Evolutionary conservation across 2,113 vertebrate genomes (phyloP).

Genomic region (Pteropus alecto): DNA sequence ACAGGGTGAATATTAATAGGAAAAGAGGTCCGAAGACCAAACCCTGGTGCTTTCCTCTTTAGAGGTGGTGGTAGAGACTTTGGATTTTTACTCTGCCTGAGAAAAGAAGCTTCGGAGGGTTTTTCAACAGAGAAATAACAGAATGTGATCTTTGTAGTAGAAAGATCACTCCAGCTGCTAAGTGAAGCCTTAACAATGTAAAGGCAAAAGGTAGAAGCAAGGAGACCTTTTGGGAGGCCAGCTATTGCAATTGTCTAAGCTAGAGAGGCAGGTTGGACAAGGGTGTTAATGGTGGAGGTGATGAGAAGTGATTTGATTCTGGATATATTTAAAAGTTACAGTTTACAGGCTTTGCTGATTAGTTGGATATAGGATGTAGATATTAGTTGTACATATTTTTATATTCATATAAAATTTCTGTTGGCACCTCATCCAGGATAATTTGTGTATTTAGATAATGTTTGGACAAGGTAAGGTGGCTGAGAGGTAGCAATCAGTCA

Average conservation of each 20-base stretch:
- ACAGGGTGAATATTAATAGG: neutral
- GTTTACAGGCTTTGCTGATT: constrained; percentile 12
- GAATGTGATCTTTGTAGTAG: neutral
- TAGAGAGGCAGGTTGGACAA: neutral
- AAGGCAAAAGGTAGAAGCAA: neutral
- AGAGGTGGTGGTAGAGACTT: neutral
- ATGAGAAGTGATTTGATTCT: neutral
- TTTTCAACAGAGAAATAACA: constrained; percentile 33
- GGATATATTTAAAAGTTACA: constrained; percentile 23
- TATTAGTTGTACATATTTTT: neutral
- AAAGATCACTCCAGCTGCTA: neutral
- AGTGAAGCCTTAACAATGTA: neutral
- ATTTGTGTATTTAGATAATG: neutral
- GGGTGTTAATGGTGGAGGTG: neutral
- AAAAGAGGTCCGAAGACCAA: neutral
- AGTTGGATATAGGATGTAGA: neutral
- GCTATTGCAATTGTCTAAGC: neutral
- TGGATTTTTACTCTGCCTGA: neutral
- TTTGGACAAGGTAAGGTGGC: neutral
- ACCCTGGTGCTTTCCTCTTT: neutral
- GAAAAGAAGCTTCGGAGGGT: neutral
- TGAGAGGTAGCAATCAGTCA: neutral
- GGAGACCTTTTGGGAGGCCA: neutral
- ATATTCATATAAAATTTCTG: neutral
- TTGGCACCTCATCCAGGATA: neutral